A percentile compares a stretch with the other conserved stretches of the same genome.
These are phyloP conservation scores for Nerophis ophidion DNA, from an alignment of 2,113 vertebrate genomes.

Conservation along the genomic window DNA sequence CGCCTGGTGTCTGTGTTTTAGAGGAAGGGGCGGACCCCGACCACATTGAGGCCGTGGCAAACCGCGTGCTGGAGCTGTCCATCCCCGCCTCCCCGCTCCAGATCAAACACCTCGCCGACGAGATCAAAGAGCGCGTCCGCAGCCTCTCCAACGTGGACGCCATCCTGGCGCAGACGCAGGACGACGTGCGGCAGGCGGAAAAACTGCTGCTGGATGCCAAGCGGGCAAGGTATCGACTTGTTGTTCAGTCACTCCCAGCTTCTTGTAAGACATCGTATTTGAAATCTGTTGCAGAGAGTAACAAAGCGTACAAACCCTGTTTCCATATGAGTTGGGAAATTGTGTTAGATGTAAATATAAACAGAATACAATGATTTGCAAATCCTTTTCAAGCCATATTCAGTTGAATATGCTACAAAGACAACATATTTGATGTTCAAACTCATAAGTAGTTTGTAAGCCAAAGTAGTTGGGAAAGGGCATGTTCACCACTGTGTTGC, in stretches of 20 bases:
- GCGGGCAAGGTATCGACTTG: slow-evolving; percentile 75
- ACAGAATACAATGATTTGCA: no score
- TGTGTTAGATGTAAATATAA: no score
- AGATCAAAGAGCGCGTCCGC: slow-evolving; percentile 85
- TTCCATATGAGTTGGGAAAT: no score
- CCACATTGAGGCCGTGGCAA: slow-evolving; percentile 89
- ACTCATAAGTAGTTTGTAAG: no score
- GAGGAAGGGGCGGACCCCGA: slow-evolving; percentile 95
- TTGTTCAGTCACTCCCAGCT: not conserved
- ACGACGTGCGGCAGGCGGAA: slow-evolving; percentile 80
- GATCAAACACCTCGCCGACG: slow-evolving; percentile 83
- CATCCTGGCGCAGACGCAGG: slow-evolving; percentile 84
- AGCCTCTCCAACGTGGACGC: slow-evolving; percentile 89
- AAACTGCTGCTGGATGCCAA: slow-evolving; percentile 84
- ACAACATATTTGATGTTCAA: no score
- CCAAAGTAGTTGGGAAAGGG: no score
- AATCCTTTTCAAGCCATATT: no score
- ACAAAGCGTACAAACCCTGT: no score
- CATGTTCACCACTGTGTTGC: no score
- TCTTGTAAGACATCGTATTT: no score
- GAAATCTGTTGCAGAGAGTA: no score
- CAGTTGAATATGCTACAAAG: no score
- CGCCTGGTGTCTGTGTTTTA: slow-evolving; percentile 41
- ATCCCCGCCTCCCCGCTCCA: slow-evolving; percentile 88
- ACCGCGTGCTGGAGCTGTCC: slow-evolving; percentile 85